Evolutionary conservation across 2,113 vertebrate species (phyloP).

Genomic region (Cephalopholis sonnerati): DNA sequence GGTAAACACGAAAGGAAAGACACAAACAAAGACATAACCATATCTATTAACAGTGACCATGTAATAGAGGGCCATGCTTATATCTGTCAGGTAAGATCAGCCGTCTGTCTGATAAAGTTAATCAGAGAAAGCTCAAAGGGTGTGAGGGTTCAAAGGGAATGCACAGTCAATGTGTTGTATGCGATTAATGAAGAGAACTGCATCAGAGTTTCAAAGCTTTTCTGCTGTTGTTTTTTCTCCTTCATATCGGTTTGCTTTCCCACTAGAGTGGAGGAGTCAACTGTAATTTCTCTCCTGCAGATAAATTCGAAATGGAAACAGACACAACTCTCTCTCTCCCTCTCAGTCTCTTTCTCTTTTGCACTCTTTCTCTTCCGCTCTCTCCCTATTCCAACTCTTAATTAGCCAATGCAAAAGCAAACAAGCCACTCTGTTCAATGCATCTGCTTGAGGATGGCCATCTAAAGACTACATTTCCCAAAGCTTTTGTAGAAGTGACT

Average conservation of each 20-base stretch:
- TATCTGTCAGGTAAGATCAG: slow-evolving; percentile 66
- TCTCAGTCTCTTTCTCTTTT: neutral
- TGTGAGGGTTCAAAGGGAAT: slow-evolving; percentile 66
- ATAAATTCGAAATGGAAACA: slow-evolving; percentile 81
- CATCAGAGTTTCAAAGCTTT: slow-evolving; percentile 70
- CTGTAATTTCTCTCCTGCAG: slow-evolving; percentile 80
- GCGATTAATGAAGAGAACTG: slow-evolving; percentile 76
- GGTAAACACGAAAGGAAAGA: slow-evolving; percentile 45
- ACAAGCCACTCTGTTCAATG: slow-evolving; percentile 64
- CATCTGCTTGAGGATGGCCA: slow-evolving; percentile 57
- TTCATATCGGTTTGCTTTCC: slow-evolving; percentile 76
- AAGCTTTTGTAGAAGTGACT: slow-evolving; percentile 58
- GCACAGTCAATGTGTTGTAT: slow-evolving; percentile 57
- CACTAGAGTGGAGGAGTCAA: slow-evolving; percentile 79
- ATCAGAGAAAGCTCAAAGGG: slow-evolving; percentile 68
- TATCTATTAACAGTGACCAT: slow-evolving; percentile 41
- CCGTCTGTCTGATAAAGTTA: slow-evolving; percentile 57
- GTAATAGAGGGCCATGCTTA: slow-evolving; percentile 42
- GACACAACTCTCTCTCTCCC: slow-evolving; percentile 71
- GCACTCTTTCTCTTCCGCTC: slow-evolving; percentile 19
- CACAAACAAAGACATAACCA: neutral
- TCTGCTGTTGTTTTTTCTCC: slow-evolving; percentile 65
- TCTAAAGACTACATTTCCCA: slow-evolving; percentile 56
- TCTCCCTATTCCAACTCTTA: slow-evolving; percentile 73
- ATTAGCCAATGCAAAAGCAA: slow-evolving; percentile 78